Evolutionary conservation across 2,797 vertebrate species (phyloP).

Genomic region (Odontamblyopus rebecca): DNA sequence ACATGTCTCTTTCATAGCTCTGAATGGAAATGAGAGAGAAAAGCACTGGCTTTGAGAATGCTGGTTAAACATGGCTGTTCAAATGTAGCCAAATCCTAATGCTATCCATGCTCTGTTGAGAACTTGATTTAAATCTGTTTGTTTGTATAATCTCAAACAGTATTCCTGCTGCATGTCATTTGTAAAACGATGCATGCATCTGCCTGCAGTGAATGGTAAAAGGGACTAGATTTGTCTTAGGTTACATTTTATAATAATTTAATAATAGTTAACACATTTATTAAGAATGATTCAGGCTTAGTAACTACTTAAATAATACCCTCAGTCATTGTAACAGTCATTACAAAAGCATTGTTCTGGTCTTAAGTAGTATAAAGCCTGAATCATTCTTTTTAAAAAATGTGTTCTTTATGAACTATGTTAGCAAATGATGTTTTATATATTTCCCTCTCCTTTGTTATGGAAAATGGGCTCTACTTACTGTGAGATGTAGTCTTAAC

Average conservation of each 20-base stretch:
- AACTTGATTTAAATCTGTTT: constrained; percentile 2
- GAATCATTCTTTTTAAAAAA: too few species aligned
- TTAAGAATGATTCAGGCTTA: too few species aligned
- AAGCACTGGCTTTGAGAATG: constrained; percentile 4
- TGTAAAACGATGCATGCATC: background rate
- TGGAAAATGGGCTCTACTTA: constrained; percentile 54
- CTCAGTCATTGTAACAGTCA: too few species aligned
- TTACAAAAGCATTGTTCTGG: too few species aligned
- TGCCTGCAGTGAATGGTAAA: background rate
- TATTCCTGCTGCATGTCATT: background rate
- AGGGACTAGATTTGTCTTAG: background rate
- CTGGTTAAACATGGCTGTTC: constrained; percentile 3
- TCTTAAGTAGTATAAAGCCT: too few species aligned
- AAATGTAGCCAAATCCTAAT: background rate
- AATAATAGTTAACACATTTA: too few species aligned
- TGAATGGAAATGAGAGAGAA: constrained; percentile 37
- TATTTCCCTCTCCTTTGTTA: background rate
- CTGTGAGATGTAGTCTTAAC: constrained; percentile 29
- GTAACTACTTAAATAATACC: too few species aligned
- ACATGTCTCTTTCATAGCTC: constrained; percentile 17
- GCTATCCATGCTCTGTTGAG: background rate
- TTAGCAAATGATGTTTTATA: constrained; percentile 1
- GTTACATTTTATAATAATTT: background rate
- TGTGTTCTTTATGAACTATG: too few species aligned
- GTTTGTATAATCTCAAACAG: background rate